phyloP scores from a whole-genome alignment of 2,888 invertebrate species.

The Busseola fusca region DNA sequence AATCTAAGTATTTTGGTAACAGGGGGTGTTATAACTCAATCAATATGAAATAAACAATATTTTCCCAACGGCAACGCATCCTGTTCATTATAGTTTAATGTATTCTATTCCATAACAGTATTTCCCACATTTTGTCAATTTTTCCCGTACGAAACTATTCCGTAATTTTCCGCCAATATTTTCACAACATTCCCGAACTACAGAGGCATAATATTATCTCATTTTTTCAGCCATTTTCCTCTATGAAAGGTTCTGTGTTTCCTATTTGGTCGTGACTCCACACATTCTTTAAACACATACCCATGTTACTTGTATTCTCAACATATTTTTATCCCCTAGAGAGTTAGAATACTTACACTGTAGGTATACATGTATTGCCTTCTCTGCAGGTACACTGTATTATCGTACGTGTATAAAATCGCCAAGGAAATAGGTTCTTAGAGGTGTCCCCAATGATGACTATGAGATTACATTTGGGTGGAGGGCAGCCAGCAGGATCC shows the following conservation, averaged over 20 bases:
- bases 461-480: background rate
- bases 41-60: constrained; percentile 9
- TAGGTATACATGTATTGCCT: background rate
- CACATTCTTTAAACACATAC: constrained; percentile 26
- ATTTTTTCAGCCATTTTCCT: constrained; percentile 35
- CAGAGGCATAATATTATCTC: constrained; percentile 39
- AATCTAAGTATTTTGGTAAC: background rate
- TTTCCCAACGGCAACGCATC: background rate
- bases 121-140: constrained; percentile 11
- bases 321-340: background rate
- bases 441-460: background rate
- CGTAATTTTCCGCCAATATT: constrained; percentile 43
- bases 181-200: constrained; percentile 41
- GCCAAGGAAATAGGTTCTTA: background rate
- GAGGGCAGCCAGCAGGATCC: background rate
- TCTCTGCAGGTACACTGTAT: no score
- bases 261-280: constrained; percentile 24
- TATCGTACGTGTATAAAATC: background rate
- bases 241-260: constrained; percentile 25
- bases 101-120: constrained; percentile 1
- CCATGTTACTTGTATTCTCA: background rate
- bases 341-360: no score
- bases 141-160: constrained; percentile 29
- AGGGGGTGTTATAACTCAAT: background rate
- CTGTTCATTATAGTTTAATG: constrained; percentile 1